Evolutionary conservation across 1,140 invertebrate genomes (phyloP), one percentile per base, ranked within the genome.

Genomic region (Ostrea edulis): DNA sequence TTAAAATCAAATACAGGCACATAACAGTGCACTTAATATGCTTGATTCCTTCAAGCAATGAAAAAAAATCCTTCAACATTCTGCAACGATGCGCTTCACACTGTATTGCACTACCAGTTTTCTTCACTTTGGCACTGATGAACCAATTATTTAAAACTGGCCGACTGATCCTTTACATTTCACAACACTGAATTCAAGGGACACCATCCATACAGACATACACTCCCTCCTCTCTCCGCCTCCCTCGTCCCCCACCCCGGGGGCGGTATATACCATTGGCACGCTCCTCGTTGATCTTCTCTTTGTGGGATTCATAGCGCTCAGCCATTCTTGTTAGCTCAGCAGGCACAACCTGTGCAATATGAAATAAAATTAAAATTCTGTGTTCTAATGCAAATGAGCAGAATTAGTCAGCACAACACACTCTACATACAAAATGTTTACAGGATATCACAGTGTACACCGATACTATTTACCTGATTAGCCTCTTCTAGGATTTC

Each of bases 401-500:
- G 11, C 17, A 51, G 85, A 44, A n/a, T 58, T 2, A 65, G 9
- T 71, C 12, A 12, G 11, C 8, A 51, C 25, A 44, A 85, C 9
- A 25, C 54, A 25, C 22, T 20, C n/a, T 9, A 9, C n/a, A 25
- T 20, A 12, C 17, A 35, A 58, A 58, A 44, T 52, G 4, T 22
- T 25, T 25, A 52, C 35, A 84, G 25, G 11, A n/a, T 22, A 52
- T 9, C 9, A 29, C 7, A 35, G 4, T 65, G 12, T 9, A 51
- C 14, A 65, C 5, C 0, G 8, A 53, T 55, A 5, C 20, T 55
- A 8, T 53, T 87, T 65, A 94, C 94, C 92, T 95, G 94, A 65
- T 92, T 91, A 54, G 93, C 94, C 85, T 94, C 94, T n/a, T 91
- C 92, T 89, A 94, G 89, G 51, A 95, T 95, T 68, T 94, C 89